Percentiles rank a stretch among this genome's conserved stretches.
These are phyloP conservation scores for Neoniphon sammara DNA, from an alignment of 2,797 vertebrate genomes.

Conservation along the genomic window DNA sequence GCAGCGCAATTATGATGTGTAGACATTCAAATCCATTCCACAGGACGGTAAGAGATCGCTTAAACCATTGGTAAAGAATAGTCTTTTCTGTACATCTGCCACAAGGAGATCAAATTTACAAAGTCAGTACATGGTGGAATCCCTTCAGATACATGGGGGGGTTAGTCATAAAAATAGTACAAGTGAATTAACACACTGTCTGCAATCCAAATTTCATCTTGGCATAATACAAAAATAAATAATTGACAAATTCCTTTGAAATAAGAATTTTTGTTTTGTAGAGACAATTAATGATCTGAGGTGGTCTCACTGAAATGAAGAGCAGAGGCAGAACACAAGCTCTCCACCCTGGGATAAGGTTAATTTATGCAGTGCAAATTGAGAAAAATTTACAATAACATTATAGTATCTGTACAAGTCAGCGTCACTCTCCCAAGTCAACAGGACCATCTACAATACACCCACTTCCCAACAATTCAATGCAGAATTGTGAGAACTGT, in stretches of 20 bases:
- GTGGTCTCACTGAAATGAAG: constrained; percentile 27
- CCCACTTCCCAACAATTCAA: constrained; percentile 31
- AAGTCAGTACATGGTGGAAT: constrained; percentile 61
- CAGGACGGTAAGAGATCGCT: constrained; percentile 77
- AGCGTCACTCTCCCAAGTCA: constrained; percentile 42
- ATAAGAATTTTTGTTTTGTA: constrained; percentile 33
- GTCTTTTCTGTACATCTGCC: constrained; percentile 65
- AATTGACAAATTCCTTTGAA: constrained; percentile 46
- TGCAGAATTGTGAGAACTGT: not conserved
- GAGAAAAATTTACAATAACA: constrained; percentile 60
- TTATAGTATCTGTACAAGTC: constrained; percentile 66
- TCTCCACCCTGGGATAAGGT: constrained; percentile 31
- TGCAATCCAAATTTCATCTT: constrained; percentile 58
- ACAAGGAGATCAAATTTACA: constrained; percentile 66
- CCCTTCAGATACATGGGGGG: constrained; percentile 40
- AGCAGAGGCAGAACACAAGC: constrained; percentile 9
- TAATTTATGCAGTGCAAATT: constrained; percentile 73
- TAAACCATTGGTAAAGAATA: constrained; percentile 62
- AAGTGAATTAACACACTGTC: constrained; percentile 35
- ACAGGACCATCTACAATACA: constrained; percentile 28
- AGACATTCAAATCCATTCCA: constrained; percentile 81
- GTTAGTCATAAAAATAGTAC: constrained; percentile 62
- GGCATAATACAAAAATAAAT: constrained; percentile 78
- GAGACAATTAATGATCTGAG: constrained; percentile 41
- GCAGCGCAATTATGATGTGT: constrained; percentile 70